A percentile compares a stretch with the other conserved stretches of the same genome.
Conservation (phyloP, 2,113 vertebrate species). For the Hemiprocne comata region DNA sequence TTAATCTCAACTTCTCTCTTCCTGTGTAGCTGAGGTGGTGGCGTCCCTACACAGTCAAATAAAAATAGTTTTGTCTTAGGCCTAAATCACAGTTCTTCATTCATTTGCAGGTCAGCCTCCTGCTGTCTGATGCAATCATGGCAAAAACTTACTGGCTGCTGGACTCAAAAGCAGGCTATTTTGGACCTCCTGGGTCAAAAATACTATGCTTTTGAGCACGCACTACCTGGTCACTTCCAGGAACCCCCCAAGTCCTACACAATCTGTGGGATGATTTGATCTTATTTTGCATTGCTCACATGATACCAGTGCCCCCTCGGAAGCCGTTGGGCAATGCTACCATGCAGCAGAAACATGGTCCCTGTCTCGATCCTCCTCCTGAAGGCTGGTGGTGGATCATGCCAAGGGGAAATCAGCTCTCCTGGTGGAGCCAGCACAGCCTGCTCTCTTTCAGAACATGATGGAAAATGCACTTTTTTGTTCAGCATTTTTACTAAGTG, state of each 20-base stretch:
- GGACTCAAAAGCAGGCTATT: background rate
- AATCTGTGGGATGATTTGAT: fast-evolving
- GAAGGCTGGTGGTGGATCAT: background rate
- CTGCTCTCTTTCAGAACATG: constrained; percentile 40
- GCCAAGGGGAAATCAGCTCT: constrained; percentile 47
- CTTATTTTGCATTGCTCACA: background rate
- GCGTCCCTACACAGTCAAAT: background rate
- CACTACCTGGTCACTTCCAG: background rate
- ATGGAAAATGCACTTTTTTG: constrained; percentile 61
- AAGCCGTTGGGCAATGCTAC: background rate
- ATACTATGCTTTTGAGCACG: background rate
- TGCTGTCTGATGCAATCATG: constrained; percentile 17
- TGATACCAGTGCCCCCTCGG: fast-evolving
- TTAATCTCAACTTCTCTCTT: background rate
- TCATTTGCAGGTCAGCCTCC: background rate
- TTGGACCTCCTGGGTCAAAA: background rate
- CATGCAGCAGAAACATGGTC: fast-evolving
- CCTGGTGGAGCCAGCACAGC: background rate
- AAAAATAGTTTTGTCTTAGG: background rate
- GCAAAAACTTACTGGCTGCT: background rate
- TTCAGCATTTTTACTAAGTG: constrained; percentile 54
- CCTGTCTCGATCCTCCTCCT: background rate
- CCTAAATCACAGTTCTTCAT: background rate
- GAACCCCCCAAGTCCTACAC: background rate
- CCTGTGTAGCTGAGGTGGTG: background rate